Conservation (phyloP, 2,888 invertebrate genomes). For the Nephrocerus scutellatus region DNA sequence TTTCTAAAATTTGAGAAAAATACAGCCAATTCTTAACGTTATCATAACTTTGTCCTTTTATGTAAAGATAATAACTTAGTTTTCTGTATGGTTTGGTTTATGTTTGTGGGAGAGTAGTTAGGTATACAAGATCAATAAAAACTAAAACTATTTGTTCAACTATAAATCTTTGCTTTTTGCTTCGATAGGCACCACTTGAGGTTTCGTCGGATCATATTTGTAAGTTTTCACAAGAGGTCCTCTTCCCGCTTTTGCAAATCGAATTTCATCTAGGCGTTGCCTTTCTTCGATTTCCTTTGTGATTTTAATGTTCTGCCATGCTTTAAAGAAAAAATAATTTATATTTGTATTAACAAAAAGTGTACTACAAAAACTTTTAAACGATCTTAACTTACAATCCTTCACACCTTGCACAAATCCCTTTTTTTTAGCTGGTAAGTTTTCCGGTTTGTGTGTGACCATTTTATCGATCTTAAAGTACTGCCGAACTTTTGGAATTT, state of each 20-base stretch:
- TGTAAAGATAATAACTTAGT: too few species aligned
- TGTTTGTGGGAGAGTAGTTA: too few species aligned
- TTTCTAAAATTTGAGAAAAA: constrained; percentile 39
- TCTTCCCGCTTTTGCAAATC: constrained; percentile 76
- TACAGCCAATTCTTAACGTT: not conserved
- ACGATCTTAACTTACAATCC: constrained; percentile 67
- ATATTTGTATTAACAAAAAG: too few species aligned
- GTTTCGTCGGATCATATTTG: constrained; percentile 72
- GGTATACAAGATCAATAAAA: not conserved
- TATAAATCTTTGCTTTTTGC: constrained; percentile 23
- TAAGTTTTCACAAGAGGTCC: constrained; percentile 84
- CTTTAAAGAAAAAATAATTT: constrained; percentile 50
- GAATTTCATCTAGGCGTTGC: constrained; percentile 65
- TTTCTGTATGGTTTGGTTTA: not conserved
- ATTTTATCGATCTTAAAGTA: constrained; percentile 69
- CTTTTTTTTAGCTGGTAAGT: constrained; percentile 62
- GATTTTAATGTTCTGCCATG: constrained; percentile 76
- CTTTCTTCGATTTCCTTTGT: constrained; percentile 70
- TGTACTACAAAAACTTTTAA: too few species aligned
- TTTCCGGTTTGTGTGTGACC: constrained; percentile 52
- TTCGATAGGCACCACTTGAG: constrained; percentile 23
- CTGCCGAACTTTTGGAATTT: constrained; percentile 63
- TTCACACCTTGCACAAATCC: constrained; percentile 71
- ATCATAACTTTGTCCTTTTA: too few species aligned
- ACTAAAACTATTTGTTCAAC: not conserved